These are phyloP conservation scores for Dryobota labecula DNA, from an alignment of 2,888 invertebrate genomes.

Conservation along the genomic window DNA sequence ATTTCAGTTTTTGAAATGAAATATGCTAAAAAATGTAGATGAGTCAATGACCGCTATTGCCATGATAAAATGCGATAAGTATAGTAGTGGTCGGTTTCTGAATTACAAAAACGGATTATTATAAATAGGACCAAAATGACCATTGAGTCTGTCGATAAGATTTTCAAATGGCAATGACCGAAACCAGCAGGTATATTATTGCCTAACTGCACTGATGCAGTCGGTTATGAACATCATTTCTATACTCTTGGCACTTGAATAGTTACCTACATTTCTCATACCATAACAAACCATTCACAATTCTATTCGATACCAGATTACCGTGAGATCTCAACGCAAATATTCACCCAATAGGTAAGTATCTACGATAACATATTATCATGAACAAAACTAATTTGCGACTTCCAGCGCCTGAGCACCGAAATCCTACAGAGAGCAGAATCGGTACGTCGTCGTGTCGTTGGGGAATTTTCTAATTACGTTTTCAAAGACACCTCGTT, in stretches of 20 bases:
- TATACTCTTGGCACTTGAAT: no score
- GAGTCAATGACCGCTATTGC: no score
- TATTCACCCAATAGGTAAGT: slow-evolving; percentile 4
- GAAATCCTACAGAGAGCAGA: slow-evolving; percentile 77
- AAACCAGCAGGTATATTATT: no score
- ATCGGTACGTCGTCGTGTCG: slow-evolving; percentile 84
- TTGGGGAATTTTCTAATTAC: slow-evolving; percentile 90
- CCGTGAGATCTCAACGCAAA: background rate
- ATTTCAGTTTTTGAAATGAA: no score
- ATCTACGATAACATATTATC: slow-evolving; percentile 57
- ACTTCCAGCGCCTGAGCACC: slow-evolving; percentile 72
- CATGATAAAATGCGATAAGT: no score
- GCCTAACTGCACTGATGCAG: background rate
- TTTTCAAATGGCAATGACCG: background rate
- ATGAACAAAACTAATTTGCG: slow-evolving; percentile 86
- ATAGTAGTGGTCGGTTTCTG: background rate
- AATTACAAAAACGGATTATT: background rate
- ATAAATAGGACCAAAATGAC: background rate
- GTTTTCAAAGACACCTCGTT: slow-evolving; percentile 90
- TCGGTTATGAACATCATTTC: background rate
- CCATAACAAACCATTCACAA: background rate
- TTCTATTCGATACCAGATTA: background rate
- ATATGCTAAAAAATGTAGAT: no score
- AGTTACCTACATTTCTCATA: no score
- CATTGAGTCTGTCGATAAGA: background rate